Evolutionary conservation across 1,140 invertebrate genomes (phyloP), one percentile per base, ranked within the genome.

Genomic region (Capitella teleta): DNA sequence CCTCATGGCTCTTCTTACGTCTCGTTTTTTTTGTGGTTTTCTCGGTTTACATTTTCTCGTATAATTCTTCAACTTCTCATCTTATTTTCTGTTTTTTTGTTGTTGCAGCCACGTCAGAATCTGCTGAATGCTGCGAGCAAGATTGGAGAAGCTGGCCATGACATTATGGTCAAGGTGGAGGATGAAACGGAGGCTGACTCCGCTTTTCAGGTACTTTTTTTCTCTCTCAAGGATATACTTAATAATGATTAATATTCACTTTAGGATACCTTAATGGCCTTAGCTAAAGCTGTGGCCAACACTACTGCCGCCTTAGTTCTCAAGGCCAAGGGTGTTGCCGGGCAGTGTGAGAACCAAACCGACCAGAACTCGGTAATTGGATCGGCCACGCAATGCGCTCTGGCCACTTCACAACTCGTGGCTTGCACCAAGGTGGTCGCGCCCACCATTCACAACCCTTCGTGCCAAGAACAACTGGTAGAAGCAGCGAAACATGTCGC

Each of bases 401-500:
- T 98, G 24, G 89, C 92, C 1, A 98, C 95, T 0, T 96, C 91
- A 26, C 95, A 98, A 67, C 75, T 98, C 1, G 93, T 98, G 0
- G 92, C 95, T 0, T 97, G 92, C 66, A 88, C 95, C 10, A 97
- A 97, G 76, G 75, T 81, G 47, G 78, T 81, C 18, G 78, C 79
- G 2, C 79, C 80, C 18, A 82, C 79, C 2, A 80, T 98, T 4
- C 81, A 87, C 43, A 92, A 86, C 60, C 84, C 88, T 1, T 85
- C 85, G 0, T 98, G 95, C 63, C 88, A 95, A 61, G 85, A 91
- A 55, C 93, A 98, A 68, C 66, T 98, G 42, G 85, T 89, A 48
- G 85, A 85, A 43, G 93, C 95, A 0, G 86, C 92, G 0, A 80
- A 88, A 26, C 88, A 94, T 66, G 95, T 98, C 2, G 85, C 87